These are phyloP conservation scores for Sogatella furcifera DNA, from an alignment of 1,140 invertebrate genomes.

Conservation along the genomic window DNA sequence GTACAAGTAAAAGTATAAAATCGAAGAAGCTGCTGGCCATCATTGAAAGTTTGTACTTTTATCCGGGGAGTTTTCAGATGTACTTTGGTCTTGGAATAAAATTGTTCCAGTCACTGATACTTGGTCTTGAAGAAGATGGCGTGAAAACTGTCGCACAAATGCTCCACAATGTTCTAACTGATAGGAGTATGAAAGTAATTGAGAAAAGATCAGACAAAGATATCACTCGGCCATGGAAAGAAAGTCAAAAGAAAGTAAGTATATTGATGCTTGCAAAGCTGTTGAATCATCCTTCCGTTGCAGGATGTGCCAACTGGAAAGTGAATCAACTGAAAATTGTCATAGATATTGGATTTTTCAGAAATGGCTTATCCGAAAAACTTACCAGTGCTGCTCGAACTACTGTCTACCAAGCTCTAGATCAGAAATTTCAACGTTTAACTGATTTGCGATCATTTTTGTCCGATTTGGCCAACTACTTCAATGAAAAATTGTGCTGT, in stretches of 20 bases:
- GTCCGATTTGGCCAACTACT: slow-evolving; percentile 39
- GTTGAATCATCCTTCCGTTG: slow-evolving; percentile 45
- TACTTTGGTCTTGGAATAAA: too few species aligned
- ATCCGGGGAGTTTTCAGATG: too few species aligned
- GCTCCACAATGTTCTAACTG: slow-evolving; percentile 29
- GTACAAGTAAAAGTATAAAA: too few species aligned
- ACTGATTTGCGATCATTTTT: slow-evolving; percentile 44
- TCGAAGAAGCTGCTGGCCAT: too few species aligned
- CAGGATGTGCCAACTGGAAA: slow-evolving; percentile 50
- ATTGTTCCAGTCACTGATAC: too few species aligned
- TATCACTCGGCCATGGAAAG: not conserved
- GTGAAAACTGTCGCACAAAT: slow-evolving; percentile 25
- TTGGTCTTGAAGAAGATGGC: too few species aligned
- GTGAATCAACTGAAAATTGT: slow-evolving; percentile 49
- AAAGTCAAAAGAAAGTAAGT: slow-evolving; percentile 15
- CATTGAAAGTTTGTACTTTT: too few species aligned
- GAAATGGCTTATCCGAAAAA: slow-evolving; percentile 1
- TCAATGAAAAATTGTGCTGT: slow-evolving; percentile 37
- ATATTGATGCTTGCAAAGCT: slow-evolving; percentile 33
- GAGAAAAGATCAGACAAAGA: slow-evolving; percentile 37
- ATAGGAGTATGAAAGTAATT: slow-evolving; percentile 36
- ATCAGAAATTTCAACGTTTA: slow-evolving; percentile 47
- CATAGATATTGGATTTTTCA: slow-evolving; percentile 50
- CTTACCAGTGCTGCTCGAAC: slow-evolving; percentile 39
- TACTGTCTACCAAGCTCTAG: slow-evolving; percentile 51